phyloP scores from a whole-genome alignment of 2,113 vertebrate genomes.

The Aythya baeri region DNA sequence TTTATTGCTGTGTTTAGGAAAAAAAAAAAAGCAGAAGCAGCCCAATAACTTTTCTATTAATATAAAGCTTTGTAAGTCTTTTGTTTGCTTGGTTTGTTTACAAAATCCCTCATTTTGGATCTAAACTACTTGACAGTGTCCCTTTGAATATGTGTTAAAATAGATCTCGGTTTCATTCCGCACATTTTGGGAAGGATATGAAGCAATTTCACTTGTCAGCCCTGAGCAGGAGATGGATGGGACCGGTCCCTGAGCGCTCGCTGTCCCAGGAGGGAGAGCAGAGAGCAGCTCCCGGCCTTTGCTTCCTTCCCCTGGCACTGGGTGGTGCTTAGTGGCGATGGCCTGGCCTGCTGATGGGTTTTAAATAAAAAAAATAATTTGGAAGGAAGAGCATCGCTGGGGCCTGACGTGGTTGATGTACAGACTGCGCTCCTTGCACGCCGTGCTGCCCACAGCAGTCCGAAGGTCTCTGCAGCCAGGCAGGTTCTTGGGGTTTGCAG shows the following conservation, averaged over 20 bases:
- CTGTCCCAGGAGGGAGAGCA: not conserved
- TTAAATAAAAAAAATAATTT: not conserved
- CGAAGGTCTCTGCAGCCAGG: not conserved
- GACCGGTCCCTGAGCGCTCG: not conserved
- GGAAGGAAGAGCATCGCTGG: not conserved
- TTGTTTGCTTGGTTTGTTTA: conserved; percentile 12
- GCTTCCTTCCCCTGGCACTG: not conserved
- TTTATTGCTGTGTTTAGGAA: not conserved
- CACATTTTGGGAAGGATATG: not conserved
- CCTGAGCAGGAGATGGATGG: conserved; percentile 15
- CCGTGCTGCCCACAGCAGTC: accelerated
- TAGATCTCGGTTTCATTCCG: not conserved
- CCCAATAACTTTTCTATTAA: conserved; percentile 27
- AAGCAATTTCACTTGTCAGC: not conserved
- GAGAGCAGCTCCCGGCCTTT: not conserved
- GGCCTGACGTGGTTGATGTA: not conserved
- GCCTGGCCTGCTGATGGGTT: not conserved
- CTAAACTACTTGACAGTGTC: not conserved
- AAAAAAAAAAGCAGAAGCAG: not conserved
- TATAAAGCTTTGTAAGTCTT: not conserved
- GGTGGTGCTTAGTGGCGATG: not conserved
- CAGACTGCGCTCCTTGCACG: accelerated
- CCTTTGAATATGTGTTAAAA: not conserved
- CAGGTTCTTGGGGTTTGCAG: not conserved
- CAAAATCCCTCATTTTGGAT: not conserved